Base-by-base conservation (phyloP, 2,113 vertebrate genomes). In the Columba janthina region DNA sequence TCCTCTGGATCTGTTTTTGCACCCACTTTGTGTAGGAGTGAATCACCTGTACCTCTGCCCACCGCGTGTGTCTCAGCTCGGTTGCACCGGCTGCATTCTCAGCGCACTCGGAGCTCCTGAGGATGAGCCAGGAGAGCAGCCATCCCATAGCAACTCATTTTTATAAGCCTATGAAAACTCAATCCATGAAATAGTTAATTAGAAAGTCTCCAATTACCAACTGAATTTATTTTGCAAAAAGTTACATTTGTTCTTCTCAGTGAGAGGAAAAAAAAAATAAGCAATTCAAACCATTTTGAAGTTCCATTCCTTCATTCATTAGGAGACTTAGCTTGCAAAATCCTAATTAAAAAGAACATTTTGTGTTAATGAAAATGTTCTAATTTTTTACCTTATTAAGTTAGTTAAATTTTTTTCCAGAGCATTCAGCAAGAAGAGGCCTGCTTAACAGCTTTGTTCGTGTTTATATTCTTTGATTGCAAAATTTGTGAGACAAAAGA, bases 291-390 rank as follows among this genome's bases (percentile, higher is more conserved):
- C 97, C 0, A 97, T 94, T 90, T 93, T 94, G 72, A 92, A 91
- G 76, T 96, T 94, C 50, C 16, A 85, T 94, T 94, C 40, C 75
- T 88, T 93, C 90, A 95, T 96, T 98, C 97, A 97, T 98, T 97
- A 97, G 94, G 91, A 96, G 95, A 97, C 91, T 97, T 97, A 96
- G 91, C 97, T 96, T 97, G 93, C 94, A 98, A 97, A 97, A 98
- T 96, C 97, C 93, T 97, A 98, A 98, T 98, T 97, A 98, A 98
- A 97, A 97, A 96, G 96, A 95, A 96, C 95, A 93, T 95, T 95
- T 97, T 95, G 93, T 88, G 94, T 95, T 97, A 98, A 98, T 98
- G 96, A 98, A 98, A 98, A 97, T 97, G 90, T 97, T 97, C 83
- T 92, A 81, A 97, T 97, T 97, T 96, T 92, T 95, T 94, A 96